Evolutionary conservation across 2,888 invertebrate genomes (phyloP).

Genomic region (Euplexia lucipara): DNA sequence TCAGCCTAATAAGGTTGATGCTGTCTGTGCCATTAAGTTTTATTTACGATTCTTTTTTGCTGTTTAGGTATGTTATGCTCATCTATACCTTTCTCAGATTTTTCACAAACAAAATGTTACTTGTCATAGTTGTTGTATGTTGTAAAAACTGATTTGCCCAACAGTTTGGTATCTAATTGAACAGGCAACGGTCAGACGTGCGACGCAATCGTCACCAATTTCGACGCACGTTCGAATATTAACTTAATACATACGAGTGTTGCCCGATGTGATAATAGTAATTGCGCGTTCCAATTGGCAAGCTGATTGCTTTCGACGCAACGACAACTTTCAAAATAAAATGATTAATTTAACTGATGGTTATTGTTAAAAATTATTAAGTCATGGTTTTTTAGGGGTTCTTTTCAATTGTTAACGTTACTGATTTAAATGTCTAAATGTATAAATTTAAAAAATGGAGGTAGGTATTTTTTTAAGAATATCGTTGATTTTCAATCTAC

Average conservation of each 20-base stretch:
- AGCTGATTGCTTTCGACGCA: slow-evolving; percentile 32
- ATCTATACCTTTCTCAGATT: no score
- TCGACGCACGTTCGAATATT: slow-evolving; percentile 58
- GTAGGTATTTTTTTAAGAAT: not conserved
- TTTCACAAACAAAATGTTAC: not conserved
- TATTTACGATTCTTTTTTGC: no score
- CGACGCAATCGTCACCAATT: slow-evolving; percentile 46
- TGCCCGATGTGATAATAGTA: slow-evolving; percentile 72
- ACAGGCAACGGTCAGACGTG: slow-evolving; percentile 50
- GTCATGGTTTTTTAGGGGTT: slow-evolving; percentile 15
- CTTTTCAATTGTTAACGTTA: slow-evolving; percentile 13
- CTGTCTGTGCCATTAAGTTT: no score
- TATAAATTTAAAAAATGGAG: slow-evolving; percentile 2
- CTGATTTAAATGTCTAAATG: slow-evolving; percentile 1
- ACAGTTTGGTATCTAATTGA: slow-evolving; percentile 68
- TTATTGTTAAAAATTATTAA: slow-evolving; percentile 43
- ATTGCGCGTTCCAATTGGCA: slow-evolving; percentile 65
- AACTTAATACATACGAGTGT: slow-evolving; percentile 67
- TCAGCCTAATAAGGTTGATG: no score
- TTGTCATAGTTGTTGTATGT: slow-evolving; percentile 14
- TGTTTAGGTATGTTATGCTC: no score
- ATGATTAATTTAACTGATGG: slow-evolving; percentile 32
- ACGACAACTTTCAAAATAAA: slow-evolving; percentile 42
- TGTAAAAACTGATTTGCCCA: slow-evolving; percentile 63
- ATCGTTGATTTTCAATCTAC: not conserved